Conservation (phyloP, 2,888 invertebrate species). For the Hipparchia semele region DNA sequence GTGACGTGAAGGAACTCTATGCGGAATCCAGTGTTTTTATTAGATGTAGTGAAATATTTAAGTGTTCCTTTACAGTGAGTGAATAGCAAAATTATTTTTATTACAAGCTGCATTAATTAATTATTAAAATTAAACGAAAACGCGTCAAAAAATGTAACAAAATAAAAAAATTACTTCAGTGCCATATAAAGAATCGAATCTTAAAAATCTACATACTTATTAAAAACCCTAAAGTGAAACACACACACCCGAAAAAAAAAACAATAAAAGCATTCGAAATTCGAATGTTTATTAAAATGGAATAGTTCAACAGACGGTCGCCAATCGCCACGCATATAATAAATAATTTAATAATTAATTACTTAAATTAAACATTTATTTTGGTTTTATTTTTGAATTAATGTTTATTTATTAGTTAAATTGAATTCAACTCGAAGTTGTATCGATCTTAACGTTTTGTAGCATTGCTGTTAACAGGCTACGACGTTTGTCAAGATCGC, state of each 20-base stretch:
- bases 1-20: slow-evolving; percentile 67
- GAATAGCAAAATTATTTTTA: slow-evolving; percentile 1
- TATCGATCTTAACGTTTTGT: slow-evolving; percentile 35
- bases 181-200: slow-evolving; percentile 13
- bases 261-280: not conserved
- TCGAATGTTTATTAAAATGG: not conserved
- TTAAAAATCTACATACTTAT: not conserved
- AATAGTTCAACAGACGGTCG: slow-evolving; percentile 7
- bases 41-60: slow-evolving; percentile 44
- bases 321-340: slow-evolving; percentile 18
- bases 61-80: slow-evolving; percentile 37
- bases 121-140: not conserved
- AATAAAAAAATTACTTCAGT: slow-evolving; percentile 18
- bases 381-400: slow-evolving; percentile 8
- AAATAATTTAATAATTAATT: slow-evolving; percentile 9
- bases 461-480: slow-evolving; percentile 29
- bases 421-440: slow-evolving; percentile 16
- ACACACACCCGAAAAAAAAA: slow-evolving; percentile 1
- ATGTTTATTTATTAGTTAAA: slow-evolving; percentile 14
- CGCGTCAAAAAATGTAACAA: too few relatives aligned
- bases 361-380: slow-evolving; percentile 1
- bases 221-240: not conserved
- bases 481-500: slow-evolving; percentile 26
- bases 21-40: slow-evolving; percentile 71
- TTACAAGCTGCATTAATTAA: slow-evolving; percentile 6